phyloP scores from a whole-genome alignment of 2,113 vertebrate species.

The Clupea harengus region DNA sequence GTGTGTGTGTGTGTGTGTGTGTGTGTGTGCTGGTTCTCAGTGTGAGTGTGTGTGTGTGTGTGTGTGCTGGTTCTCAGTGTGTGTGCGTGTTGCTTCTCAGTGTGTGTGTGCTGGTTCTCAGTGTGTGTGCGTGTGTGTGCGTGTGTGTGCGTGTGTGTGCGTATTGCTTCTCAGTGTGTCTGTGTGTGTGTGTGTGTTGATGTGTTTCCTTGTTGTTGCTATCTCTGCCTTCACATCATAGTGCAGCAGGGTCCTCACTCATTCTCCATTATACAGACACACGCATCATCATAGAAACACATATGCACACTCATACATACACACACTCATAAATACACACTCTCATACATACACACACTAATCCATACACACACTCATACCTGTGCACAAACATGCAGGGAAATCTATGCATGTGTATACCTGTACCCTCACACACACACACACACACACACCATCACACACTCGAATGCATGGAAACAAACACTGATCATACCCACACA shows the following conservation, averaged over 20 bases:
- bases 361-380: background rate
- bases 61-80: background rate
- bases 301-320: background rate
- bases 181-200: constrained; percentile 18
- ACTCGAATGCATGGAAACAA: too few species aligned
- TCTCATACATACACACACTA: background rate
- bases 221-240: too few species aligned
- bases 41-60: background rate
- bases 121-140: constrained; percentile 4
- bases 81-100: background rate
- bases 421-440: too few species aligned
- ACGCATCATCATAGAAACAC: background rate
- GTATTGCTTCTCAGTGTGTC: background rate
- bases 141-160: constrained; percentile 18
- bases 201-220: background rate
- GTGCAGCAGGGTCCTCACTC: too few species aligned
- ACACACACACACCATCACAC: too few species aligned
- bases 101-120: constrained; percentile 2
- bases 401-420: too few species aligned
- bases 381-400: too few species aligned
- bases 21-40: background rate
- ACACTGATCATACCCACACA: background rate
- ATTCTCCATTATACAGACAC: background rate
- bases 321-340: too few species aligned
- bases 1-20: background rate